Percentiles rank a stretch among this genome's conserved stretches.
These are phyloP conservation scores for Synanthedon andrenaeformis DNA, from an alignment of 2,888 invertebrate genomes.

Conservation along the genomic window DNA sequence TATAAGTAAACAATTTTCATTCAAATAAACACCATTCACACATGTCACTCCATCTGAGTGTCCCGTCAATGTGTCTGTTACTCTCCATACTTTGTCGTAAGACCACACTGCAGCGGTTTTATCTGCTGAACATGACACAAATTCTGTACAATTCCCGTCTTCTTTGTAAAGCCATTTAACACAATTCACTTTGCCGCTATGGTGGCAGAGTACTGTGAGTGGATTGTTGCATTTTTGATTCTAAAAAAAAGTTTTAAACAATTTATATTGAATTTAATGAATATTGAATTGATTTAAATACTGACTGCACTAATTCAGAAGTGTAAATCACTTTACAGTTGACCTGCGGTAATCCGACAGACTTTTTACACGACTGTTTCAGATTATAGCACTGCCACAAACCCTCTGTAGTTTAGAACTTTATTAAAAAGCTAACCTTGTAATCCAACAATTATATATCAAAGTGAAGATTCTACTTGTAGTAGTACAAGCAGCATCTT, in stretches of 20 bases:
- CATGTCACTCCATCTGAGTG: slow-evolving; percentile 77
- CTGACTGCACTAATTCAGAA: neutral
- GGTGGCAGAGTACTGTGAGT: slow-evolving; percentile 72
- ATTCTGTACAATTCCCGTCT: slow-evolving; percentile 45
- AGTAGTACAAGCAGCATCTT: no score
- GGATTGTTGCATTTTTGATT: slow-evolving; percentile 67
- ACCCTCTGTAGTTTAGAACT: no score
- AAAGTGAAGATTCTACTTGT: no score
- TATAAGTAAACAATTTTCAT: slow-evolving; percentile 49
- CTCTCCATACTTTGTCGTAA: slow-evolving; percentile 39
- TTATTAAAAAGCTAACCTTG: no score
- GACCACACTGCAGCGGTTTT: slow-evolving; percentile 82
- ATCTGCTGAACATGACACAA: slow-evolving; percentile 85
- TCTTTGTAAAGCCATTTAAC: slow-evolving; percentile 67
- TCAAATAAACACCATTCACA: slow-evolving; percentile 72
- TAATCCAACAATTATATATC: no score
- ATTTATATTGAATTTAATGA: neutral
- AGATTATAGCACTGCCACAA: no score
- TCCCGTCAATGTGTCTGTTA: slow-evolving; percentile 60
- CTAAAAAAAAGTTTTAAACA: slow-evolving; percentile 28
- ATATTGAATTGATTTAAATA: neutral
- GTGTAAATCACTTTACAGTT: no score
- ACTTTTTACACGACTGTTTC: no score
- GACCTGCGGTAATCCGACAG: no score
- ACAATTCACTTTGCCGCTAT: slow-evolving; percentile 80